phyloP scores from a whole-genome alignment of 2,888 invertebrate genomes.

The Carabus problematicus region DNA sequence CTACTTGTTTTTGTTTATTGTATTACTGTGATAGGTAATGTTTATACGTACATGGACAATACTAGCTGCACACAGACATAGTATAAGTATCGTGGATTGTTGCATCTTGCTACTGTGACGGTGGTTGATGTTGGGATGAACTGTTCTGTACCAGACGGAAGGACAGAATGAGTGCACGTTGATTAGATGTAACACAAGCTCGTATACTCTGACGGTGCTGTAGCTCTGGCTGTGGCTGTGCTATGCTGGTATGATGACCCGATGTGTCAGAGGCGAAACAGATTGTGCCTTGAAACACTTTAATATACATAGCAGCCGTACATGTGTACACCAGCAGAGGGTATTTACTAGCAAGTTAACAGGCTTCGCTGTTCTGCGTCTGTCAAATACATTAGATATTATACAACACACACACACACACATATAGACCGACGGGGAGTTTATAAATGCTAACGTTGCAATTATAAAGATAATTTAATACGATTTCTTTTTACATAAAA shows the following conservation, averaged over 20 bases:
- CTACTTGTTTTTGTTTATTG: too few species aligned
- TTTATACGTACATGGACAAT: neutral
- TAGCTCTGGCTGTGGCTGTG: conserved; percentile 1
- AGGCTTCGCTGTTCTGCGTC: neutral
- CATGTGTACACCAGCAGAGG: neutral
- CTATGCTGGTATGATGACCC: conserved; percentile 10
- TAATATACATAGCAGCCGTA: conserved; percentile 11
- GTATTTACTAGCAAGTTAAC: neutral
- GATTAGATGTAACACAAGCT: conserved; percentile 10
- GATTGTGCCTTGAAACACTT: neutral
- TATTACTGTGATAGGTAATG: too few species aligned
- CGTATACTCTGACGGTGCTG: neutral
- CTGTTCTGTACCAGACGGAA: neutral
- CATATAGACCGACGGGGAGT: too few species aligned
- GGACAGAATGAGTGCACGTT: neutral
- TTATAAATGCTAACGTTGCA: too few species aligned
- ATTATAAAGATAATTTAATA: too few species aligned
- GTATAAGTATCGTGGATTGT: too few species aligned
- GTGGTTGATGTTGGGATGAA: neutral
- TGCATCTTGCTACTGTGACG: too few species aligned
- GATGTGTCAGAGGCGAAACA: conserved; percentile 3
- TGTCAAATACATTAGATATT: too few species aligned
- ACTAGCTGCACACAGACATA: conserved; percentile 7
- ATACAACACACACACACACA: too few species aligned
- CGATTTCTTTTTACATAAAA: too few species aligned